phyloP scores from a whole-genome alignment of 2,113 vertebrate genomes.

The Cochlearius cochlearius region DNA sequence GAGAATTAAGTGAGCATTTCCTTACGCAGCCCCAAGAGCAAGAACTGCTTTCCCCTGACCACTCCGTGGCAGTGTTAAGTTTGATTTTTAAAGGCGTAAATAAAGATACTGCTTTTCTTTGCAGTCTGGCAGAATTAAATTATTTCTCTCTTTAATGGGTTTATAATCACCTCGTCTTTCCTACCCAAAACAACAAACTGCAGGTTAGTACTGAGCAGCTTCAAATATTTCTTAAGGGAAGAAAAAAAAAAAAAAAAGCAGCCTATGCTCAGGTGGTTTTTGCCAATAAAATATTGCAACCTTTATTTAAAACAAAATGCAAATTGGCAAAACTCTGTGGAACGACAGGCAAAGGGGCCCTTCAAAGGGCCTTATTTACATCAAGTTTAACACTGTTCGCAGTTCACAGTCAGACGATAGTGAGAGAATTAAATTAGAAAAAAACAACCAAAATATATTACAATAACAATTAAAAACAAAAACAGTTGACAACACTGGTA shows the following conservation, averaged over 20 bases:
- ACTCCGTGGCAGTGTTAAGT: accelerated
- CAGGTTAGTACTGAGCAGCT: not conserved
- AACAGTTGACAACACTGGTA: constrained; percentile 79
- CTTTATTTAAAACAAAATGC: constrained; percentile 83
- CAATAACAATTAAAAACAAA: constrained; percentile 85
- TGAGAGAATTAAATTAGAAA: constrained; percentile 95
- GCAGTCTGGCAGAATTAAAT: not conserved
- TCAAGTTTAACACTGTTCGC: constrained; percentile 98
- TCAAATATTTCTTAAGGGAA: not conserved
- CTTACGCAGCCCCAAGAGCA: not conserved
- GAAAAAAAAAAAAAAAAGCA: not conserved
- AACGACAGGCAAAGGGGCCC: constrained; percentile 73
- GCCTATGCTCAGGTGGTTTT: not conserved
- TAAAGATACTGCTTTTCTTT: not conserved
- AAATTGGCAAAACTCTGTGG: constrained; percentile 76
- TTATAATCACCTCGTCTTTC: not conserved
- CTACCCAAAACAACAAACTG: not conserved
- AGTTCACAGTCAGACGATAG: constrained; percentile 98
- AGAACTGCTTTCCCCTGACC: not conserved
- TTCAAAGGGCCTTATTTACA: constrained; percentile 87
- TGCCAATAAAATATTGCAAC: constrained; percentile 83
- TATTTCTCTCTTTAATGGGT: not conserved
- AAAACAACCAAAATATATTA: constrained; percentile 90
- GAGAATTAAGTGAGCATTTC: not conserved
- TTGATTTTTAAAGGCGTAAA: not conserved